Conservation (phyloP, 92 coral and sea anemone species). For the Epizoanthus stellaris region DNA sequence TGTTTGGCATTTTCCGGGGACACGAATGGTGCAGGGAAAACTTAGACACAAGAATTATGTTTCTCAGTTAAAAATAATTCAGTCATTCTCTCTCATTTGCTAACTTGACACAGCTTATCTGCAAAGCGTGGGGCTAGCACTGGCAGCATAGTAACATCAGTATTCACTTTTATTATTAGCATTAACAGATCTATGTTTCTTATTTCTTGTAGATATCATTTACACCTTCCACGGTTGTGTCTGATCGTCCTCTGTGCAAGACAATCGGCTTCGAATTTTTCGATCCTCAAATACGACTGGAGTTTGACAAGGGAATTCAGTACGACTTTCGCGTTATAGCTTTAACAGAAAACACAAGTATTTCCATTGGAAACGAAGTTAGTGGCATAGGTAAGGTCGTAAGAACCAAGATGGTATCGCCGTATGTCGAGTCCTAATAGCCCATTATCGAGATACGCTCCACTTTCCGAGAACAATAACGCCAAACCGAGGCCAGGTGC, state of each 20-base stretch:
- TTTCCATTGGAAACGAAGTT: conserved; percentile 18
- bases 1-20: too few relatives aligned
- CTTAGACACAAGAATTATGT: too few relatives aligned
- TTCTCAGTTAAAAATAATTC: too few relatives aligned
- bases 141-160: too few relatives aligned
- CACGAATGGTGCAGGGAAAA: too few relatives aligned
- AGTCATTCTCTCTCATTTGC: too few relatives aligned
- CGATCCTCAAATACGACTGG: background rate
- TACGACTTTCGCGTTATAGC: conserved; percentile 34
- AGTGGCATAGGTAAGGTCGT: conserved; percentile 12
- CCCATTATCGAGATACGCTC: background rate
- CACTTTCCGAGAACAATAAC: too few relatives aligned
- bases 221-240: background rate
- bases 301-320: conserved; percentile 15
- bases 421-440: background rate
- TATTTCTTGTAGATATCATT: conserved; percentile 13
- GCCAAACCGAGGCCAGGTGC: too few relatives aligned
- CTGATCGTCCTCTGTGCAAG: background rate
- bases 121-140: too few relatives aligned
- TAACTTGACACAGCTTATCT: too few relatives aligned
- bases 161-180: background rate
- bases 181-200: background rate
- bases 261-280: background rate
- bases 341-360: conserved; percentile 20
- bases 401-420: background rate